Base-by-base conservation (phyloP, 1,140 invertebrate genomes). In the Danaus plexippus region DNA sequence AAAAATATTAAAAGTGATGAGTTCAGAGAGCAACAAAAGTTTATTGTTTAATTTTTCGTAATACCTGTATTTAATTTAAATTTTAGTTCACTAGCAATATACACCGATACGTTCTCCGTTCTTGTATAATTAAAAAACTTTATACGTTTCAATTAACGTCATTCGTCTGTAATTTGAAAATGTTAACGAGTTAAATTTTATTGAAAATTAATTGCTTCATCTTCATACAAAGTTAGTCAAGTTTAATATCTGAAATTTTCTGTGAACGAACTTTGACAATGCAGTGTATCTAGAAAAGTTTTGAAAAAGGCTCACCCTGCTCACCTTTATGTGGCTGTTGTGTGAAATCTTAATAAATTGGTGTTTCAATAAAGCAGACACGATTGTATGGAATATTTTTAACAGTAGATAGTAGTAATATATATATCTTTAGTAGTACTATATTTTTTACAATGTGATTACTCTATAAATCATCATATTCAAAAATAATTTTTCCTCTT, bases 171-270 rank as follows among this genome's bases (percentile, higher is more conserved):
- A 79, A 80, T 84, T 83, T 82, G 69, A 66, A 67, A 75, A 79
- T 72, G 77, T 80, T 84, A 84, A 86, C 83, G 79, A 83, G 80
- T 73, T 80, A 77, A 82, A 84, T 81, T 84, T 80, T 82, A 86
- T 84, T 73, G 79, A 83, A 86, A 86, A 86, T 86, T 86, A 86
- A 84, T 86, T 84, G 78, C 79, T 76, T 84, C 80, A 81, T 81
- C 80, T 86, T 79, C 75, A 81, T 83, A 77, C 73, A 81, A 85
- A 84, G 66, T 84, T 83, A 77, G 61, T 77, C 67, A 71, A 79
- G 66, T 80, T 76, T 77, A 73, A 77, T 83, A 80, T 77, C 70
- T 73, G 62, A 77, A 78, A 78, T 73, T 84, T 81, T 77, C 64
- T 72, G 61, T 61, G 57, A 56, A 11, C 43, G 59, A 81, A 80